Percentiles rank a stretch among this genome's conserved stretches.
These are phyloP conservation scores for Campoletis raptor DNA, from an alignment of 2,888 invertebrate species.

Conservation along the genomic window DNA sequence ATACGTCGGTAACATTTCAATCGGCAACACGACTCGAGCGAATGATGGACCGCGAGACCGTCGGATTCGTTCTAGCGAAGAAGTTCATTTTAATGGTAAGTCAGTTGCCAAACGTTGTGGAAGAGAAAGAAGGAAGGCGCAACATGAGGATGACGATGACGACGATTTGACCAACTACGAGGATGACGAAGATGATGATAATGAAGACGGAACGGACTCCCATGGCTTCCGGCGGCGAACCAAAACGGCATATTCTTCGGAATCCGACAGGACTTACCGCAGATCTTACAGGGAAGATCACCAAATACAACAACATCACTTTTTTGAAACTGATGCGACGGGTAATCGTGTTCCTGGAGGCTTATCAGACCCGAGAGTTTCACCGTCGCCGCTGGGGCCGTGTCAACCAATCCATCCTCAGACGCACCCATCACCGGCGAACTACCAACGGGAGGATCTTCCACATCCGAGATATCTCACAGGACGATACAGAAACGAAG, in stretches of 20 bases:
- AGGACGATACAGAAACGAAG: constrained; percentile 52
- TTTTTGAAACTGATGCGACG: constrained; percentile 34
- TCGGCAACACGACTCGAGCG: constrained; percentile 24
- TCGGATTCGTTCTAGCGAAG: constrained; percentile 29
- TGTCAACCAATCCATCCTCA: constrained; percentile 24
- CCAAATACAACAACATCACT: constrained; percentile 13
- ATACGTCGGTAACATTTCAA: constrained; percentile 43
- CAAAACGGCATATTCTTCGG: constrained; percentile 20
- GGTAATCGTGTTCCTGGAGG: constrained; percentile 16
- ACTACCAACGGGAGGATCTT: constrained; percentile 60
- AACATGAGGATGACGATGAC: constrained; percentile 82
- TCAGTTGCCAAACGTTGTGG: constrained; percentile 22
- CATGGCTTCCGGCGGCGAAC: constrained; percentile 47
- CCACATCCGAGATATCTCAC: constrained; percentile 51
- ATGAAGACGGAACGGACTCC: constrained; percentile 38
- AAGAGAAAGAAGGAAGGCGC: constrained; percentile 42
- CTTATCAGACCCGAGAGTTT: constrained; percentile 56
- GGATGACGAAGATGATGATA: constrained; percentile 44
- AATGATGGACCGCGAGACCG: constrained; percentile 10
- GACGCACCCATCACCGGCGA: constrained; percentile 13
- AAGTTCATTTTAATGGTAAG: constrained; percentile 9
- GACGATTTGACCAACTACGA: constrained; percentile 73
- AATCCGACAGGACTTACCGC: constrained; percentile 38
- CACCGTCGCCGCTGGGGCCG: constrained; percentile 67
- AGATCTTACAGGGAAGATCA: constrained; percentile 53